Evolutionary conservation across 1,140 invertebrate species (phyloP), one percentile per base, ranked within the genome.

Genomic region (Brachionus paranguensis): DNA sequence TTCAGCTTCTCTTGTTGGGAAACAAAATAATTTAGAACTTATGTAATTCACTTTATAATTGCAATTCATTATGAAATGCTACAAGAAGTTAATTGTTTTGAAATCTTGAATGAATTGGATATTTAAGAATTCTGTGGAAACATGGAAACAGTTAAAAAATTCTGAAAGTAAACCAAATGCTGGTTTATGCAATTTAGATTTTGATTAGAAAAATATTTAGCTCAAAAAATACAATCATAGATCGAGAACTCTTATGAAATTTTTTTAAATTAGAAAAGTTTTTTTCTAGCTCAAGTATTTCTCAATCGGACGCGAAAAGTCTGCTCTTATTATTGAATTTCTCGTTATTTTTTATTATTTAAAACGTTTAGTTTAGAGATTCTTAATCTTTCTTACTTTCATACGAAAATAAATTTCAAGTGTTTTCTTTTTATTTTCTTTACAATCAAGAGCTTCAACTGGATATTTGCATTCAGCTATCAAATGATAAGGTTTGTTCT

Each of bases 231-330:
- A 60, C 53, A 60, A 60, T 60, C 7, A 60, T 72, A n/a, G 68
- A 4, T 72, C 20, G 41, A 72, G 33, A 72, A 72, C 41, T 72
- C 17, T 20, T 20, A 37, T 17, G 17, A 72, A 41, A 72, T 72
- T 10, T 45, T 72, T 72, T 72, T 41, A 33, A 41, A 72, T 43
- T 72, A 72, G 17, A 14, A 72, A 72, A 41, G 6, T n/a, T 68
- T 68, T 68, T 8, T 43, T 72, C 33, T 20, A 41, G 37, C 37
- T 72, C 17, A 17, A 72, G 68, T 72, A 72, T 72, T 72, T 72
- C 68, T 72, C 68, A 43, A 72, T 72, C 41, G 33, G 37, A 72
- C 37, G 68, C 33, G 68, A 72, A 72, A 72, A 72, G 68, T 72
- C 68, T 72, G 68, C 68, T 72, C 43, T 43, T 72, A 43, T 72